phyloP scores from a whole-genome alignment of 1,140 invertebrate species.

The Bombus polaris region DNA sequence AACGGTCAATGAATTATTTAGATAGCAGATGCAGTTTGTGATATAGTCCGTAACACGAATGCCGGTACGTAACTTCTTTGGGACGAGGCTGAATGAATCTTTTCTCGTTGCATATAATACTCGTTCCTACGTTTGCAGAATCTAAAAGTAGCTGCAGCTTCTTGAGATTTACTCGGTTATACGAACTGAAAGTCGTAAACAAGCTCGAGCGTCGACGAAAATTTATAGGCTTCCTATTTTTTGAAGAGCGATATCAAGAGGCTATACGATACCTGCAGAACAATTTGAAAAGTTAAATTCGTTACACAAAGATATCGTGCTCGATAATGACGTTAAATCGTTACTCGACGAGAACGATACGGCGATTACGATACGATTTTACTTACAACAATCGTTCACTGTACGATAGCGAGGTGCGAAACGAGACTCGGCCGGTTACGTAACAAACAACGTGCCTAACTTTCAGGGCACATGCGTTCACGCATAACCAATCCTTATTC shows the following conservation, averaged over 20 bases:
- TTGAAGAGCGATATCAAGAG: too few species aligned
- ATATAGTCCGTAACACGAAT: background rate
- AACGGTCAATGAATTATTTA: background rate
- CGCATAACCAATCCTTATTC: conserved; percentile 48
- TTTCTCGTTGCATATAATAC: background rate
- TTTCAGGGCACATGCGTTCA: conserved; percentile 34
- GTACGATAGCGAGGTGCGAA: conserved; percentile 41
- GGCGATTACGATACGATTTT: too few species aligned
- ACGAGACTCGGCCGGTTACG: conserved; percentile 51
- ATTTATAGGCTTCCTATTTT: too few species aligned
- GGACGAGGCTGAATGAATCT: background rate
- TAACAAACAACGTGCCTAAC: conserved; percentile 39
- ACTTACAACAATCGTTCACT: too few species aligned
- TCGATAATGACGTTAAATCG: too few species aligned
- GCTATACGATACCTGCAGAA: too few species aligned
- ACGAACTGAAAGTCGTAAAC: background rate
- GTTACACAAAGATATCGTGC: too few species aligned
- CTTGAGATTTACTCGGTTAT: background rate
- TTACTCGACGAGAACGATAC: too few species aligned
- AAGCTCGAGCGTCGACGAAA: background rate
- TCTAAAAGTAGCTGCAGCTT: background rate
- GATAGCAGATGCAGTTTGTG: background rate
- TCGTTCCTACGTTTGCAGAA: background rate
- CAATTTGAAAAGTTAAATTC: too few species aligned
- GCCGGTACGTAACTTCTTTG: background rate